Evolutionary conservation across 2,113 vertebrate genomes (phyloP), one percentile per base, ranked within the genome.

Genomic region (Pteruthius melanotis): DNA sequence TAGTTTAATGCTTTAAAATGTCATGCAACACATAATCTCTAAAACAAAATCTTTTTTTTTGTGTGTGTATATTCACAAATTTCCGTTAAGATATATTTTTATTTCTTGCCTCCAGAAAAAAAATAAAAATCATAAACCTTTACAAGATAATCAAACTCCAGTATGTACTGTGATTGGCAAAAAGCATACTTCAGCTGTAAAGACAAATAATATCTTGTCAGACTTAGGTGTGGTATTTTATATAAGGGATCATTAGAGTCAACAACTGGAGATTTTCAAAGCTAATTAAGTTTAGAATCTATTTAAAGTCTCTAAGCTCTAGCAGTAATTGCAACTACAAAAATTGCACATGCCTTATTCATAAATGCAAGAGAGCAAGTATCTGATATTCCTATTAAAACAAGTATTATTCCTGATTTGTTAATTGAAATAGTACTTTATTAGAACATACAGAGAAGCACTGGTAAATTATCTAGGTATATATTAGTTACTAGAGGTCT

Each of bases 1-100:
- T 78, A 63, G 92, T 75, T 95, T 97, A 95, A 94, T 97, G 90
- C 56, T 93, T 94, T 77, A 83, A 97, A 96, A 97, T 96, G 95
- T 97, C 96, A 97, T 95, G 84, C 45, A 95, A 92, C 65, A 83
- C 57, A 94, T 84, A 95, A 95, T 93, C 69, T 85, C 87, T 49
- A 70, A 93, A 86, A 47, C 65, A 94, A 92, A 86, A 65, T 47
- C 59, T 31, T 72, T 92, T 72, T 92, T 79, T 61, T 53, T 80
- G 72, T 61, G 33, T 87, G 22, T 84, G 20, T 47, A 35, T 81
- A 91, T 72, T 88, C 71, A 65, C 39, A 89, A 52, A 75, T 89
- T 93, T 83, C n/a, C 84, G 7, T 92, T n/a, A 57, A 82, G 87
- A 85, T 65, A 13, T 39, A 44, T 91, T 87, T 84, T 68, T 15